Base-by-base conservation (phyloP, 2,797 vertebrate genomes). In the Pitangus sulphuratus region DNA sequence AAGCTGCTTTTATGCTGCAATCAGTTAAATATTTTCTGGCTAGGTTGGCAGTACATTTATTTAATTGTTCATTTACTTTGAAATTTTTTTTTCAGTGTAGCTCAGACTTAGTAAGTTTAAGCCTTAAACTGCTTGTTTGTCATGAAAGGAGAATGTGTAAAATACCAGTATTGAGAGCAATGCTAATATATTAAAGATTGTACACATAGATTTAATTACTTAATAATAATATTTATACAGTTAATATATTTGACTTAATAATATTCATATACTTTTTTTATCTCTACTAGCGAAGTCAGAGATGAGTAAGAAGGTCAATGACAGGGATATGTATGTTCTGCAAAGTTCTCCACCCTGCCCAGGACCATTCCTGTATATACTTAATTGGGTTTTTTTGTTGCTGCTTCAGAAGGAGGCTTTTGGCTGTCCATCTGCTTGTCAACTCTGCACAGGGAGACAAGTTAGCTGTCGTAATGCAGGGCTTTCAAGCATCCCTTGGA, bases 341-440 rank as follows among this genome's bases (percentile, higher is more conserved):
- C 95, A 90, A 82, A 97, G 91, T 96, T 97, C 85, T 96, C 54
- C 97, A 93, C 84, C 61, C 88, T 97, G 70, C 60, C 66, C 42
- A 37, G 53, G 68, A 94, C 57, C 87, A 51, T 96, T 96, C 93
- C 85, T 97, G 12, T 84, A 85, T 95, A 66, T 97, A 71, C 75
- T 97, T 96, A 97, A 84, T 60, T 97, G 78, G 91, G 95, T 85
- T 91, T 83, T 98, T 96, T 78, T 98, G 74, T 80, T 97, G 86
- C 95, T 98, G 74, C 96, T 97, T 45, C 97, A 91, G 87, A 97
- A 97, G 82, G 92, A 97, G 85, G 85, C 93, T 87, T 51, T 97
- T 94, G 93, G 94, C 85, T 98, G 96, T 93, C 95, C 96, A 11
- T 94, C 95, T 90, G 54, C 94, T 97, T 98, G 97, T 96, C 97